Base-by-base conservation (phyloP, 2,888 invertebrate species). In the Nasonovia ribisnigri region DNA sequence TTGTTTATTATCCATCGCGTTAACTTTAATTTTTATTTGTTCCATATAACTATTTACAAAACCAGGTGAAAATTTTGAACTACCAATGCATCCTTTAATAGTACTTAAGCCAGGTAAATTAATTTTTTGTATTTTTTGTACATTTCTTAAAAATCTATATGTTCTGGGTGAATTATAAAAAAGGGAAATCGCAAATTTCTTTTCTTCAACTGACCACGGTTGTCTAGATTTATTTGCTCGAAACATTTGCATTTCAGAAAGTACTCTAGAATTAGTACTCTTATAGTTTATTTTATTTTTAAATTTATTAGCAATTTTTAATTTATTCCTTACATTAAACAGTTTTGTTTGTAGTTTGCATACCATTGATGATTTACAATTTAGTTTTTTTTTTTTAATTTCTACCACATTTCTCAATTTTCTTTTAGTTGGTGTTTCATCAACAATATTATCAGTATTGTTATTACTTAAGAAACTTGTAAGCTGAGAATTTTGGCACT, bases 351-450 rank as follows among this genome's bases (percentile, higher is more conserved):
- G 84, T 84, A 84, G 36, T 87, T 87, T 87, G 29, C 29, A 48
- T 87, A 46, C 46, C n/a, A n/a, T 87, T 48, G 87, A 87, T 26
- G 87, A 87, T 87, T 48, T 87, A 29, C 3, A 87, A 48, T 87
- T 87, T 87, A n/a, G n/a, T 48, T 48, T 48, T 86, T 43, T 86
- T 86, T 43, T 86, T n/a, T n/a, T n/a, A n/a, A n/a, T n/a, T n/a
- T n/a, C n/a, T n/a, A n/a, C n/a, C n/a, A n/a, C n/a, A n/a, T 86
- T 46, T 86, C 43, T 86, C 43, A 86, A 26, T 86, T 46, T 46
- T 46, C 13, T 84, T 46, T 46, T 86, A 43, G 20, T 86, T 26
- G 84, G 43, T 26, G 43, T 86, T 86, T 86, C 46, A 26, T 46
- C 43, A 26, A 86, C 26, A 86, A 11, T 86, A 43, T 86, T 46